Conservation (phyloP, 2,113 vertebrate genomes). For the Phocoena sinus region DNA sequence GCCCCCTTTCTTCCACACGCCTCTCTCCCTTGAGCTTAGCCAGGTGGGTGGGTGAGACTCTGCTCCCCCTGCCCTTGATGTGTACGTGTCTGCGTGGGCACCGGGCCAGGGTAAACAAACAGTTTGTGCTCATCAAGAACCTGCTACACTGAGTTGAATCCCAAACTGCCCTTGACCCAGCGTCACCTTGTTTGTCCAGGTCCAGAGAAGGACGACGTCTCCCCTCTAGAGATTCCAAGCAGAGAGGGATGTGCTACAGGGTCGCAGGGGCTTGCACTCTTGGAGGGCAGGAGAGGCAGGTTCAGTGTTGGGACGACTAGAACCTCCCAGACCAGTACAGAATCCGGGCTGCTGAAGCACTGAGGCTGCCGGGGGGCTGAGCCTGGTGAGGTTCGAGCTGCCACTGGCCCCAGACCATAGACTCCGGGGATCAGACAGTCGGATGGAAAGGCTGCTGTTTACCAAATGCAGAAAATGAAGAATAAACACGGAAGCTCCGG, state of each 20-base stretch:
- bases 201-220: neutral
- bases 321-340: neutral
- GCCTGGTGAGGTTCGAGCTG: neutral
- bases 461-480: neutral
- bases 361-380: neutral
- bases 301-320: neutral
- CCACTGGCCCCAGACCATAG: neutral
- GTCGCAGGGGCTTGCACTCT: neutral
- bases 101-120: no score
- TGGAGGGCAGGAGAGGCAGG: neutral
- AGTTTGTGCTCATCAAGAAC: neutral
- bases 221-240: neutral
- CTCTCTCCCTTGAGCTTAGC: neutral
- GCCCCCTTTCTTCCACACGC: accelerated
- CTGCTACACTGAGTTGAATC: neutral
- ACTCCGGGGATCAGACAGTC: neutral
- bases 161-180: neutral
- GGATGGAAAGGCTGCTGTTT: neutral
- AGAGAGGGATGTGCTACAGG: neutral
- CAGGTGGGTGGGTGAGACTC: neutral
- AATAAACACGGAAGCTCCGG: neutral
- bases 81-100: neutral
- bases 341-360: neutral
- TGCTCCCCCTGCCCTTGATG: no score
- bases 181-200: neutral